Evolutionary conservation across 92 coral and sea anemone genomes (phyloP).

Genomic region (Galaxea fascicularis): DNA sequence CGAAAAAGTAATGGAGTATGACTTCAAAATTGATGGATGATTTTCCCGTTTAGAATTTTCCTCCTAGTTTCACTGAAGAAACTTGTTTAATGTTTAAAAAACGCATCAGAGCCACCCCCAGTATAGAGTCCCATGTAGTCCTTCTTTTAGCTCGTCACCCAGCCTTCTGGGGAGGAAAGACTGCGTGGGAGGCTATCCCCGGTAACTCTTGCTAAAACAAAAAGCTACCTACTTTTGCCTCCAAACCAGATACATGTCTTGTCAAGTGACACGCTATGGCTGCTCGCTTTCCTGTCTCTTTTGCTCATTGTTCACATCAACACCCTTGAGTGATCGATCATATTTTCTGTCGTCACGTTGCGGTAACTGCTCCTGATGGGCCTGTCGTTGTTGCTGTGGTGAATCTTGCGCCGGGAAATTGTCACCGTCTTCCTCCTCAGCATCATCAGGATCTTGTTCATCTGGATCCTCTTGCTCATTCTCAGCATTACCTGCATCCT

Average conservation of each 20-base stretch:
- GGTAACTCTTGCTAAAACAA: not conserved
- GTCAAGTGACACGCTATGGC: not conserved
- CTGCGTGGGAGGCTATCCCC: not conserved
- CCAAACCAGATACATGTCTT: not conserved
- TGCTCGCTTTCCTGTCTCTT: not conserved
- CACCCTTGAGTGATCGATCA: slow-evolving; percentile 34
- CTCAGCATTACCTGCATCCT: slow-evolving; percentile 18
- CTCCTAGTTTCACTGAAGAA: too few relatives aligned
- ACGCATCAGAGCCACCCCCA: too few relatives aligned
- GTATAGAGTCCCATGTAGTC: too few relatives aligned
- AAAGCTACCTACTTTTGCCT: not conserved
- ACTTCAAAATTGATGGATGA: too few relatives aligned
- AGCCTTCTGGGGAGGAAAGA: not conserved
- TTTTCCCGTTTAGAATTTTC: too few relatives aligned
- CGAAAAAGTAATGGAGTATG: too few relatives aligned
- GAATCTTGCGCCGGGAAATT: not conserved
- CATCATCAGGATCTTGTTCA: slow-evolving; percentile 42
- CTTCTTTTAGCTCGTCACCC: too few relatives aligned
- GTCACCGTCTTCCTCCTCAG: slow-evolving; percentile 16
- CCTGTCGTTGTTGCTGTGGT: slow-evolving; percentile 19
- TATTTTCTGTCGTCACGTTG: slow-evolving; percentile 4
- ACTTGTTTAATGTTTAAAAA: too few relatives aligned
- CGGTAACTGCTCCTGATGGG: not conserved
- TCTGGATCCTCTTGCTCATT: slow-evolving; percentile 33
- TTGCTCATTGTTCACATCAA: not conserved